Evolutionary conservation across 2,113 vertebrate species (phyloP).

Genomic region (Misgurnus mizolepis): DNA sequence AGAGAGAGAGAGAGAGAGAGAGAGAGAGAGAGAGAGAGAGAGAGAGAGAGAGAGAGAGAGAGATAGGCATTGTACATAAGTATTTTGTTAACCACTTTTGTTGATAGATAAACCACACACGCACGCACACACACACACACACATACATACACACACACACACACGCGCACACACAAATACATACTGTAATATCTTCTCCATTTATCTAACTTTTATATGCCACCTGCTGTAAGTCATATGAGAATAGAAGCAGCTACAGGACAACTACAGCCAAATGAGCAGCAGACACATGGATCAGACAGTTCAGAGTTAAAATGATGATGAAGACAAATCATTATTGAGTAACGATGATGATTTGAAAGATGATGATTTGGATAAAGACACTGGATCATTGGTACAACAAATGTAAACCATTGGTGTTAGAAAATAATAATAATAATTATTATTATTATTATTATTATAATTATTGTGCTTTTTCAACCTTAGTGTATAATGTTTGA

Average conservation of each 20-base stretch:
- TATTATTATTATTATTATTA: no score
- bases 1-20: constrained; percentile 2
- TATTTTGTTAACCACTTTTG: constrained; percentile 18
- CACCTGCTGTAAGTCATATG: constrained; percentile 41
- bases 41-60: not conserved
- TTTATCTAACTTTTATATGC: constrained; percentile 49
- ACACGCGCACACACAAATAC: constrained; percentile 7
- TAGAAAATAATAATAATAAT: no score
- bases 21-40: not conserved
- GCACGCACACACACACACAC: constrained; percentile 18
- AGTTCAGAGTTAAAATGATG: no score
- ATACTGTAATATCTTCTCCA: constrained; percentile 41
- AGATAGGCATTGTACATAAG: not conserved
- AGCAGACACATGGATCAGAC: not conserved
- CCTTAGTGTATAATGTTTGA: no score
- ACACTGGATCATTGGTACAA: no score
- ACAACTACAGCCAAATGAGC: constrained; percentile 13
- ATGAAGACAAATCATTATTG: no score
- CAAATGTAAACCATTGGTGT: no score
- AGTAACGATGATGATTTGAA: no score
- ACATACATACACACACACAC: constrained; percentile 16
- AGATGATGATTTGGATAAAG: no score
- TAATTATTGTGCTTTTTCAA: no score
- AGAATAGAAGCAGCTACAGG: constrained; percentile 38
- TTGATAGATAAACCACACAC: constrained; percentile 6